Base-by-base conservation (phyloP, 1,140 invertebrate genomes). In the Archivesica marissinica region DNA sequence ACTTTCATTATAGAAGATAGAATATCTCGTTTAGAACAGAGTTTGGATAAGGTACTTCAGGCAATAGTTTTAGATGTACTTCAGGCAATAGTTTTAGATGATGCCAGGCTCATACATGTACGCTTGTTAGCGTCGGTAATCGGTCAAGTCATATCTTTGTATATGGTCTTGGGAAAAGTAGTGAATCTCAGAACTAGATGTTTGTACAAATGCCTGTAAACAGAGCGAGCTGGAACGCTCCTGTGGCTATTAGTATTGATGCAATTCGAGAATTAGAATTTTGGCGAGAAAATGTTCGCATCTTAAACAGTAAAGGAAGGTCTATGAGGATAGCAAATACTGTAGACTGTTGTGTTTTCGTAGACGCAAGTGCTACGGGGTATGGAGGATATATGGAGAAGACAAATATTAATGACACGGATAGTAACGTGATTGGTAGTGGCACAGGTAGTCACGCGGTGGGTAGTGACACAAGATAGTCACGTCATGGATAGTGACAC, bases 101-200 rank as follows among this genome's bases (percentile, higher is more conserved):
- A 35, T 11, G n/a, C 2, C 6, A 28, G 28, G 2, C 17, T 78
- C 15, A 13, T 61, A 41, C 20, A 38, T 23, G 75, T 61, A 13
- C 28, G 38, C 23, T 76, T 59, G 25, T 41, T 85, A 41, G 78
- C 83, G 23, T 52, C 50, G 28, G 54, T 86, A 28, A 78, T 86
- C 4, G 83, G 87, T 39, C 83, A 83, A 28, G 77, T 86, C 35
- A 86, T 88, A 59, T 86, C 83, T 11, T 39, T 79, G 61, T 30
- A 82, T 28, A 50, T 13, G 7, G 83, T 85, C 11, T 38, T 88
- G 17, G 81, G 82, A 15, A 41, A 68, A 23, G 20, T 59, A 33
- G 79, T 83, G n/a, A 9, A 54, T 30, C 23, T 35, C 4, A 74
- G 35, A 13, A 78, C 84, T 11, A 85, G 78, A 35, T 54, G 77